These are phyloP conservation scores for Ctenopoma multispine DNA, from an alignment of 2,797 vertebrate species.

Conservation along the genomic window DNA sequence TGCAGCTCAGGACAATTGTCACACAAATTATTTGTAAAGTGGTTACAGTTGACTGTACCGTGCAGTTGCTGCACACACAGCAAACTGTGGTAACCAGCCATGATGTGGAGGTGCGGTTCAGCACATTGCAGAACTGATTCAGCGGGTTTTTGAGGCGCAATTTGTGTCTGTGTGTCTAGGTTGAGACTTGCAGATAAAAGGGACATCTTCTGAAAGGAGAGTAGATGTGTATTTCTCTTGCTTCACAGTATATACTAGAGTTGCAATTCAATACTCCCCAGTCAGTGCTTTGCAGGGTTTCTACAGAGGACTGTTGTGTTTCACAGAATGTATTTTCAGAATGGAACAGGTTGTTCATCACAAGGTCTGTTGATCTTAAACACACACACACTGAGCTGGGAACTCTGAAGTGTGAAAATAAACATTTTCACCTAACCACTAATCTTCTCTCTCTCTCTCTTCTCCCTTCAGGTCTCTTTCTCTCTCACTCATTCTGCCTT, in stretches of 20 bases:
- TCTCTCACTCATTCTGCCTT: slow-evolving; percentile 28
- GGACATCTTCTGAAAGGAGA: slow-evolving; percentile 57
- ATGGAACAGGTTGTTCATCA: slow-evolving; percentile 81
- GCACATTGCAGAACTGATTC: slow-evolving; percentile 47
- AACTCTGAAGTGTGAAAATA: slow-evolving; percentile 85
- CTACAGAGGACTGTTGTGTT: slow-evolving; percentile 79
- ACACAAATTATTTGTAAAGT: slow-evolving; percentile 13
- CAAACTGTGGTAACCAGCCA: slow-evolving; percentile 48
- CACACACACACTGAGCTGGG: slow-evolving; percentile 72
- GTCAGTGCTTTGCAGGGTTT: slow-evolving; percentile 74
- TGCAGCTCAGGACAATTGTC: slow-evolving; percentile 5
- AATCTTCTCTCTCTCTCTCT: slow-evolving; percentile 61
- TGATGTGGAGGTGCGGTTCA: slow-evolving; percentile 46
- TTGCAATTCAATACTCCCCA: slow-evolving; percentile 78
- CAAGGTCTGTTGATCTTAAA: slow-evolving; percentile 81
- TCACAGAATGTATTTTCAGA: slow-evolving; percentile 80
- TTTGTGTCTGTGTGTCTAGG: slow-evolving; percentile 48
- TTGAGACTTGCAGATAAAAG: slow-evolving; percentile 64
- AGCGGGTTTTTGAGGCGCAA: slow-evolving; percentile 50
- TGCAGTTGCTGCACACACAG: slow-evolving; percentile 51
- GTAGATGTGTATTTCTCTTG: slow-evolving; percentile 53
- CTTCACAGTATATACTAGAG: slow-evolving; percentile 53
- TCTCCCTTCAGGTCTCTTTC: slow-evolving; percentile 13
- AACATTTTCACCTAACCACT: slow-evolving; percentile 82
- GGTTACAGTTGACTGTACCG: slow-evolving; percentile 26